A percentile compares a stretch with the other conserved stretches of the same genome.
These are phyloP conservation scores for Theristicus caerulescens DNA, from an alignment of 2,113 vertebrate genomes.

Conservation along the genomic window DNA sequence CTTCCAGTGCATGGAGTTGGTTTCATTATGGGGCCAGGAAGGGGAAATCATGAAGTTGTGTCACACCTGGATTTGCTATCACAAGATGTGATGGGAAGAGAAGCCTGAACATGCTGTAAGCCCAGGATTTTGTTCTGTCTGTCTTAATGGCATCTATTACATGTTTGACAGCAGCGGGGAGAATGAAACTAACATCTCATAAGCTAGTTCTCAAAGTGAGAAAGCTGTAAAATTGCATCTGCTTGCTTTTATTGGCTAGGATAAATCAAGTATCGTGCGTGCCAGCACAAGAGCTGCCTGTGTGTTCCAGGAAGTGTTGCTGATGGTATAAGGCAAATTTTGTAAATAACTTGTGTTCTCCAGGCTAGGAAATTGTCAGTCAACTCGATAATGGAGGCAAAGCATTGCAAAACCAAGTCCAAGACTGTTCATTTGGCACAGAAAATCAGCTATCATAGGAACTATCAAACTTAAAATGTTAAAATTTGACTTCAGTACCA, in stretches of 20 bases:
- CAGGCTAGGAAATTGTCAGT: neutral
- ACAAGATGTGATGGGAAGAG: neutral
- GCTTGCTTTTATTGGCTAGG: neutral
- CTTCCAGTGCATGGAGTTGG: neutral
- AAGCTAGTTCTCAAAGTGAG: neutral
- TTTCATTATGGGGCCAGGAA: neutral
- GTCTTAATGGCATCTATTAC: neutral
- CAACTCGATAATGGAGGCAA: neutral
- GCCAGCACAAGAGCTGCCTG: neutral
- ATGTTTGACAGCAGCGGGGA: neutral
- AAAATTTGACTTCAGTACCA: neutral
- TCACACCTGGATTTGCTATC: neutral
- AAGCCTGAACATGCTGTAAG: neutral
- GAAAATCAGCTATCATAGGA: neutral
- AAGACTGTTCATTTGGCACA: neutral
- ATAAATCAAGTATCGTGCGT: neutral
- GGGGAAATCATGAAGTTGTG: neutral
- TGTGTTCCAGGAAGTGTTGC: neutral
- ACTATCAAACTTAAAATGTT: neutral
- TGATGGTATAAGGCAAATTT: neutral
- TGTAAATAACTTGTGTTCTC: neutral
- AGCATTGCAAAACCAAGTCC: neutral
- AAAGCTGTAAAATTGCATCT: neutral
- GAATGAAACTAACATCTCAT: neutral
- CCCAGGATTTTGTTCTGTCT: neutral